These are phyloP conservation scores for Drosophila carrolli DNA, from an alignment of 1,140 invertebrate species.

Conservation along the genomic window DNA sequence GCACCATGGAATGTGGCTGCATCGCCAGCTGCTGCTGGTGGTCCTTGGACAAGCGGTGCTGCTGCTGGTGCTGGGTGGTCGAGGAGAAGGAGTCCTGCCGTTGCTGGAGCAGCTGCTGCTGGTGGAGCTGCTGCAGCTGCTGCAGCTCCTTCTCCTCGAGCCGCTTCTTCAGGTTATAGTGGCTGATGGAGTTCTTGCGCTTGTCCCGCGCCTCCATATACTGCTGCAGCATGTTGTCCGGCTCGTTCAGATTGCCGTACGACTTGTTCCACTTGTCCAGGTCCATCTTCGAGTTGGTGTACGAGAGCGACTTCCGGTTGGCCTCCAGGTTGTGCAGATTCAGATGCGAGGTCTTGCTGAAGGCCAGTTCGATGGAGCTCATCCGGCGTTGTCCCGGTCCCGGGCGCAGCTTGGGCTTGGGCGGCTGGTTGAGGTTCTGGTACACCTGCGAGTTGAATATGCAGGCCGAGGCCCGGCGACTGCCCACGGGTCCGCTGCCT, in stretches of 20 bases:
- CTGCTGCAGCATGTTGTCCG: constrained; percentile 82
- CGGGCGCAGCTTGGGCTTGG: constrained; percentile 72
- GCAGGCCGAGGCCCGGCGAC: constrained; percentile 77
- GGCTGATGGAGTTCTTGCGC: constrained; percentile 78
- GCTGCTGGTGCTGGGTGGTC: constrained; percentile 32
- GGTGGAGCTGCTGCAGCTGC: constrained; percentile 72
- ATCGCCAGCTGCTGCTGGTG: constrained; percentile 59
- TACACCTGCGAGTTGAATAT: constrained; percentile 84
- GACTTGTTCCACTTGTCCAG: constrained; percentile 82
- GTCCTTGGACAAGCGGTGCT: constrained; percentile 55
- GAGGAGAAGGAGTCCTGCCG: constrained; percentile 47
- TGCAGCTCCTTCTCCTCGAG: constrained; percentile 70
- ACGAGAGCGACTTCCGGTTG: constrained; percentile 78
- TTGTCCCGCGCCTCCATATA: constrained; percentile 82
- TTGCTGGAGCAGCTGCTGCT: constrained; percentile 66
- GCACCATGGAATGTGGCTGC: constrained; percentile 70
- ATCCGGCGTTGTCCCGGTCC: constrained; percentile 72
- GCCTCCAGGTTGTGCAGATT: constrained; percentile 82
- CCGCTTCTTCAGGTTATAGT: constrained; percentile 73
- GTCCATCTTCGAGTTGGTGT: constrained; percentile 82
- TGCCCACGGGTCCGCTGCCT: constrained; percentile 59
- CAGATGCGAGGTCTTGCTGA: constrained; percentile 80
- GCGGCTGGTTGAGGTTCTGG: constrained; percentile 80
- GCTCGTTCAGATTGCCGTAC: constrained; percentile 73
- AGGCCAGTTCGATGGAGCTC: constrained; percentile 84